phyloP scores from a whole-genome alignment of 2,888 invertebrate genomes.

The Agriotes lineatus region DNA sequence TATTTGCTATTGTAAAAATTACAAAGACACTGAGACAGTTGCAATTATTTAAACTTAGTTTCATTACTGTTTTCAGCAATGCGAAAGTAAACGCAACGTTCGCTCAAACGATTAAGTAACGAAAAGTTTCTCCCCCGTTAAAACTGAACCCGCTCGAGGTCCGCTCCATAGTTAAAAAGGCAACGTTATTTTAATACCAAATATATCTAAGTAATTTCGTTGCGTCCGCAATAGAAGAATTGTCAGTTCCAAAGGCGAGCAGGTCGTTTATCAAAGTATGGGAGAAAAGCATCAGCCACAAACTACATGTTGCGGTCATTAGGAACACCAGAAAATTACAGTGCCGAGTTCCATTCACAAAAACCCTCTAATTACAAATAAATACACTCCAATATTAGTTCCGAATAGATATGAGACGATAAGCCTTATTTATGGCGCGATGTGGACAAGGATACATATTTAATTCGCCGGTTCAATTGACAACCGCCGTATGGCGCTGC shows the following conservation, averaged over 20 bases:
- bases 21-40: too few relatives aligned
- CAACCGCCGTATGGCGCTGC: conserved; percentile 59
- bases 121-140: too few relatives aligned
- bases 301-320: conserved; percentile 47
- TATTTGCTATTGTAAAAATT: too few relatives aligned
- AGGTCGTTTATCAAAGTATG: conserved; percentile 21
- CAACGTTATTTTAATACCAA: too few relatives aligned
- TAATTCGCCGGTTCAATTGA: conserved; percentile 60
- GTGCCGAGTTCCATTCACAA: conserved; percentile 48
- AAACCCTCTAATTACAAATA: conserved; percentile 54
- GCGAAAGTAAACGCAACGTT: too few relatives aligned
- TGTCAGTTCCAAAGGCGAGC: conserved; percentile 15
- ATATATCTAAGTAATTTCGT: too few relatives aligned
- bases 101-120: too few relatives aligned
- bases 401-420: conserved; percentile 55
- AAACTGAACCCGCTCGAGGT: too few relatives aligned
- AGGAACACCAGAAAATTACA: conserved; percentile 49
- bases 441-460: conserved; percentile 59
- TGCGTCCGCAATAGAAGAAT: not conserved
- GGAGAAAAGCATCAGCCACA: conserved; percentile 19
- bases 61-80: too few relatives aligned
- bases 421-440: conserved; percentile 56
- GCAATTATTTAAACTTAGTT: too few relatives aligned
- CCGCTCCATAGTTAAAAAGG: too few relatives aligned
- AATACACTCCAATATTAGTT: conserved; percentile 53